Conservation (phyloP, 2,113 vertebrate species). For the Gila orcuttii region DNA sequence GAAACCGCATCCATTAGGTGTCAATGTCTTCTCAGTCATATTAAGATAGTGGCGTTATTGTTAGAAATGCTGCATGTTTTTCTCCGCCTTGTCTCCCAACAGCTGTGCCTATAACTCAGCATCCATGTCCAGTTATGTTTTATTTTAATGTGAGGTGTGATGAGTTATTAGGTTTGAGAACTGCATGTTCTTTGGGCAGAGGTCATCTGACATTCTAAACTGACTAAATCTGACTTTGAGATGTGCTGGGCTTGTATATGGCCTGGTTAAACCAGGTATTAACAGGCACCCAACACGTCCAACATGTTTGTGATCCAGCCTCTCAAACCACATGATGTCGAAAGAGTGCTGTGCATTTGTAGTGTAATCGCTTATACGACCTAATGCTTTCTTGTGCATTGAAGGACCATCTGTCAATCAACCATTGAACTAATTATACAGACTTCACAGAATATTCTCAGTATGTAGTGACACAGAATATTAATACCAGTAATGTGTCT, state of each 20-base stretch:
- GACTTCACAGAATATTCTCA: neutral
- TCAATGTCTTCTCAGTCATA: constrained; percentile 67
- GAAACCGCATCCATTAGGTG: constrained; percentile 49
- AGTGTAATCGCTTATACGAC: neutral
- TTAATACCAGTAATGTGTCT: constrained; percentile 7
- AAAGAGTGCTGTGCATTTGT: neutral
- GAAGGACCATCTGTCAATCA: neutral
- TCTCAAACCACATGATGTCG: neutral
- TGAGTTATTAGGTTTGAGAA: constrained; percentile 53
- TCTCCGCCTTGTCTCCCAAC: constrained; percentile 55
- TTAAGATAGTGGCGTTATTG: constrained; percentile 77
- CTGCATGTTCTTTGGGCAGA: constrained; percentile 35
- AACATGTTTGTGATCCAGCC: neutral
- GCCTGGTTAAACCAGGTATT: neutral
- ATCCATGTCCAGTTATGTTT: constrained; percentile 60
- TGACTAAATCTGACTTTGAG: neutral
- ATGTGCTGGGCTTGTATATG: neutral
- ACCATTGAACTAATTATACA: neutral
- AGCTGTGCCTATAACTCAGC: constrained; percentile 71
- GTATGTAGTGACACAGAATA: neutral
- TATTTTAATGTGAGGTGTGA: constrained; percentile 70
- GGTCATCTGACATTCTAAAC: constrained; percentile 19
- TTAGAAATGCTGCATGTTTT: constrained; percentile 72
- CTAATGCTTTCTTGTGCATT: neutral
- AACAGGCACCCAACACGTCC: neutral